Percentiles rank a stretch among this genome's conserved stretches.
phyloP scores from a whole-genome alignment of 2,113 vertebrate genomes.

The Nothocercus julius region DNA sequence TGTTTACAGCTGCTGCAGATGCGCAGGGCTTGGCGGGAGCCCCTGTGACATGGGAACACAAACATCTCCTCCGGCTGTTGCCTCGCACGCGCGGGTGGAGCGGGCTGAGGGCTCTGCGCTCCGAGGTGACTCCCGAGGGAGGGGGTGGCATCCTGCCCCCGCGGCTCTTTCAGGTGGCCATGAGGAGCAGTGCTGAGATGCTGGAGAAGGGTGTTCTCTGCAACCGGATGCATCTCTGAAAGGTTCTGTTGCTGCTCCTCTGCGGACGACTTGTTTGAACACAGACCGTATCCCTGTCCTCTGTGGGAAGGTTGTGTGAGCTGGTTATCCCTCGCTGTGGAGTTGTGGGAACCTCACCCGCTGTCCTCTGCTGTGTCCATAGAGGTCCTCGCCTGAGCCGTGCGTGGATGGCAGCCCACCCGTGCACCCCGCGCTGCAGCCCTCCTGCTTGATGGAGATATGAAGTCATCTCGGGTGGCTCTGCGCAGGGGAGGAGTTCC shows the following conservation, averaged over 20 bases:
- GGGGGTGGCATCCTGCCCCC: not conserved
- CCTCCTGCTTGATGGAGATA: not conserved
- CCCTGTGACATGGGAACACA: not conserved
- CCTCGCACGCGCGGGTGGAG: not conserved
- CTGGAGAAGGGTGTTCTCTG: not conserved
- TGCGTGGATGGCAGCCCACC: rapidly evolving
- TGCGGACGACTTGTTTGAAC: too few species aligned
- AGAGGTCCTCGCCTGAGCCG: not conserved
- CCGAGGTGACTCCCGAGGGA: not conserved
- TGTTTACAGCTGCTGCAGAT: constrained; percentile 60
- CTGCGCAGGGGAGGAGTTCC: constrained; percentile 44
- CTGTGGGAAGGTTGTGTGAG: not conserved
- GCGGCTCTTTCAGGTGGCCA: not conserved
- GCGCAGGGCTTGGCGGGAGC: constrained; percentile 27
- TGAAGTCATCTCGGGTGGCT: constrained; percentile 49
- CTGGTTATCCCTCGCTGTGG: not conserved
- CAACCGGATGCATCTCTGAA: too few species aligned
- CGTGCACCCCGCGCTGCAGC: not conserved
- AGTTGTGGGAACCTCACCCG: not conserved
- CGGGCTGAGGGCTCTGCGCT: rapidly evolving
- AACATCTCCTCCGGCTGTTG: not conserved
- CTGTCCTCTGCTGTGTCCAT: rapidly evolving
- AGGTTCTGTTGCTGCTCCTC: too few species aligned
- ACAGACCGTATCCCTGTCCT: too few species aligned
- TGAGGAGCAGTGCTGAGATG: not conserved